Percentiles rank a stretch among this genome's conserved stretches.
These are phyloP conservation scores for Gallirallus australis DNA, from an alignment of 2,797 vertebrate species.

Conservation along the genomic window DNA sequence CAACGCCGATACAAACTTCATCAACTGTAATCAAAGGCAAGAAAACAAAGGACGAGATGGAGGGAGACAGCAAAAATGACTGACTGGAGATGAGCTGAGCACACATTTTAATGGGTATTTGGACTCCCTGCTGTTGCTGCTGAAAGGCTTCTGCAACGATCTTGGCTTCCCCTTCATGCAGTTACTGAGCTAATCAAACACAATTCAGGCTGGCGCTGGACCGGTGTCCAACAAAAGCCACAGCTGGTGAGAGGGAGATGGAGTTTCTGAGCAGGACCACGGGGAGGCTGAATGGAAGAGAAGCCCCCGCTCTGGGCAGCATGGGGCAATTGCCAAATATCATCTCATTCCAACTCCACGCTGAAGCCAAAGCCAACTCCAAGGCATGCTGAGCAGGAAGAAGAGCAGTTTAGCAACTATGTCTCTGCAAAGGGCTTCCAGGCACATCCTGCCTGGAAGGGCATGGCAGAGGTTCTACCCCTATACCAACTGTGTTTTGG, in stretches of 20 bases:
- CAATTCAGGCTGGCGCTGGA: neutral
- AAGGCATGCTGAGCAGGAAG: neutral
- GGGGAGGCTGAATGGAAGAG: neutral
- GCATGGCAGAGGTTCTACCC: neutral
- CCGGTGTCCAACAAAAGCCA: neutral
- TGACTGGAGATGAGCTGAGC: neutral
- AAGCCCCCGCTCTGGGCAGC: neutral
- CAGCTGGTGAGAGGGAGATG: neutral
- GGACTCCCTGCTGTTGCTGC: constrained; percentile 27
- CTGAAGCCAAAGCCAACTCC: neutral
- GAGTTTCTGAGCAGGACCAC: neutral
- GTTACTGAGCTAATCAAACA: constrained; percentile 43
- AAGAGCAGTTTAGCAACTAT: neutral
- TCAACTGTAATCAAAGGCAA: neutral
- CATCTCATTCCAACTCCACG: neutral
- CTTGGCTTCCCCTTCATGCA: constrained; percentile 47
- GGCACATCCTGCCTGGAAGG: neutral
- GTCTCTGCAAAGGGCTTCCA: neutral
- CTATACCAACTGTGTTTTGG: neutral
- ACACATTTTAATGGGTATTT: constrained; percentile 58
- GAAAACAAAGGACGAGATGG: constrained; percentile 7
- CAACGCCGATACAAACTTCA: constrained; percentile 31
- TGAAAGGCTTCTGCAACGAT: constrained; percentile 35
- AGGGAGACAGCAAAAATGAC: constrained; percentile 12
- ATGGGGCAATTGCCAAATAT: neutral